Base-by-base conservation (phyloP, 1,140 invertebrate genomes). In the Kradibia gibbosae region DNA sequence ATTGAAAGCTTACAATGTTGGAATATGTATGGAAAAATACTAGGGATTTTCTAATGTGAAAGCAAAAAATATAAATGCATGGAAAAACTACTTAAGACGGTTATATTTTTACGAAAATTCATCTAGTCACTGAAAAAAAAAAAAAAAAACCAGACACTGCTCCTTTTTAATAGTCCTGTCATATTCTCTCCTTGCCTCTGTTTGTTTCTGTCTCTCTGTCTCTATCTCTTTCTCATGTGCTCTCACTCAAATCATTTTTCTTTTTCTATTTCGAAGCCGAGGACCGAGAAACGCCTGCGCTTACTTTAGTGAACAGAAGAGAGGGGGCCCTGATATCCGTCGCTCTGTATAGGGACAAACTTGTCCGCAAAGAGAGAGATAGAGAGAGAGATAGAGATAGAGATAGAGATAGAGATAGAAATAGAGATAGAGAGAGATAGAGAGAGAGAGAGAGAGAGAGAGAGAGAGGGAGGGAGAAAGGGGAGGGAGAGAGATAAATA, bases 311-410 rank as follows among this genome's bases (percentile, higher is more conserved):
- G 31, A 31, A 57, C 67, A 57, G 55, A 45, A 39, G 60, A 78
- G 76, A 57, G 78, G 74, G 48, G 55, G 50, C 55, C 78, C 53
- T 31, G 78, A 73, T 80, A 80, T 80, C 78, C 70, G 78, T 80
- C 78, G 70, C 78, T 45, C 67, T 77, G 45, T 55, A 22, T 73
- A 73, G 71, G 48, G 71, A 73, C 48, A 50, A 73, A 73, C 45
- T 34, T 31, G 42, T 3, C 13, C 10, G 70, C 42, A 45, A 71
- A 34, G 60, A 57, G 60, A 15, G 60, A 65, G 60, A 65, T 28
- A 17, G 60, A 36, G 31, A 36, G 60, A 36, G 60, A 15, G 11
- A 20, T 28, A 36, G 60, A 36, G 15, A 34, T 1, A 31, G 13
- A 31, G 57, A 62, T 25, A 31, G 57, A 62, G 57, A 62, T 25